Base-by-base conservation (phyloP, 2,888 invertebrate genomes). In the Subacronicta megacephala region DNA sequence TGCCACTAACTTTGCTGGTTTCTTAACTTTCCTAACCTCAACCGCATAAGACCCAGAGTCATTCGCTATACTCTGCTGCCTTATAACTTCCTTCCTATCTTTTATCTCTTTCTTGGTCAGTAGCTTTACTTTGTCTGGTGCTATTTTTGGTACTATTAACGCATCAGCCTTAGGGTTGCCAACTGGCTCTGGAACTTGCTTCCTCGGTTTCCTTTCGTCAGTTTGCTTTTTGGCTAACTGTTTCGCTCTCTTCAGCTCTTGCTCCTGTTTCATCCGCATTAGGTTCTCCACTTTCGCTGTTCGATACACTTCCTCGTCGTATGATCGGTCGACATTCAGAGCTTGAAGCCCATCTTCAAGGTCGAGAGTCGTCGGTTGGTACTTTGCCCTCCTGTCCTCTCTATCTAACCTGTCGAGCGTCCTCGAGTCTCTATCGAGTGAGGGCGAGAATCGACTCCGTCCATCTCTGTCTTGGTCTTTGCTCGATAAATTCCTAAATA, bases 401-500 rank as follows among this genome's bases (percentile, higher is more conserved):
- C 90, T 84, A 52, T 93, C 90, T 73, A 93, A 75, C 73, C 92
- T 81, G 55, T 94, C 95, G 2, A 94, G 79, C 0, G 94, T 92
- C 72, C 90, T 83, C 0, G 93, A 91, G 77, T 94, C 94, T 44
- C 92, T 79, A 37, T 94, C 94, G 1, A 93, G 69, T 0, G 94
- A 91, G 0, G 94, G 92, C 7, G 95, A 95, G 53, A 96, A 93
- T 72, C 97, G 95, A 53, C 96, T 96, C 42, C 96, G 96, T 0
- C 95, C 95, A 73, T 97, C 97, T 23, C 93, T 94, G 1, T 94
- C 93, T 71, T 97, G 96, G 0, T 97, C 96, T 75, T 96, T 96
- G 72, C 95, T 96, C 56, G 97, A 97, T 31, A 97, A 89, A 81
- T 97, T 96, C 72, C 96, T 95, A 81, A 96, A 97, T 0, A 97